These are phyloP conservation scores for Lytechinus pictus DNA, from an alignment of 35 echinoderm and acorn worm species.

Conservation along the genomic window DNA sequence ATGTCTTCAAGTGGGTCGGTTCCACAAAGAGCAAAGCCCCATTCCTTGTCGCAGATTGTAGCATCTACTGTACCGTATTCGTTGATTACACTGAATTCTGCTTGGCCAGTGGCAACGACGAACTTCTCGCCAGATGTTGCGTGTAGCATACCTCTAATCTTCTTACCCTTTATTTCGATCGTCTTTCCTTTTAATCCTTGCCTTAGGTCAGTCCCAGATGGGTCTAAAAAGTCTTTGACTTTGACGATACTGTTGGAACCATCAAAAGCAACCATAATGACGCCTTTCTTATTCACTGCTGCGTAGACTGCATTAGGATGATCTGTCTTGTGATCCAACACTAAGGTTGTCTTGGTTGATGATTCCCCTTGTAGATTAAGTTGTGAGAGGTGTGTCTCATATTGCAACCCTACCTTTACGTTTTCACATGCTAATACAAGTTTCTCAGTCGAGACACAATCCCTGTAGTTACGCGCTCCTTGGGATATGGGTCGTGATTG, in stretches of 20 bases:
- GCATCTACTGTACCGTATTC: neutral
- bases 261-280: neutral
- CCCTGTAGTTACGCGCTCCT: neutral
- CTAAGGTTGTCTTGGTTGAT: neutral
- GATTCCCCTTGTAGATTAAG: neutral
- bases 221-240: neutral
- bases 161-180: neutral
- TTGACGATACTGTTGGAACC: neutral
- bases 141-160: neutral
- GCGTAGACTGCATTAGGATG: neutral
- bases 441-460: neutral
- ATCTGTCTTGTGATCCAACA: neutral
- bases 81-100: neutral
- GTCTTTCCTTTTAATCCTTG: neutral
- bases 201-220: neutral
- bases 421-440: neutral
- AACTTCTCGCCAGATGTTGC: neutral
- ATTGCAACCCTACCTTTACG: neutral
- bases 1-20: neutral
- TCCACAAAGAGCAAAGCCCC: neutral
- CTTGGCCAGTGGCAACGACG: neutral
- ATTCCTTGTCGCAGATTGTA: neutral
- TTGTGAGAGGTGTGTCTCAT: neutral
- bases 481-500: neutral
- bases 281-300: neutral